Conservation (phyloP, 1,140 invertebrate species). For the Bombus breviceps region DNA sequence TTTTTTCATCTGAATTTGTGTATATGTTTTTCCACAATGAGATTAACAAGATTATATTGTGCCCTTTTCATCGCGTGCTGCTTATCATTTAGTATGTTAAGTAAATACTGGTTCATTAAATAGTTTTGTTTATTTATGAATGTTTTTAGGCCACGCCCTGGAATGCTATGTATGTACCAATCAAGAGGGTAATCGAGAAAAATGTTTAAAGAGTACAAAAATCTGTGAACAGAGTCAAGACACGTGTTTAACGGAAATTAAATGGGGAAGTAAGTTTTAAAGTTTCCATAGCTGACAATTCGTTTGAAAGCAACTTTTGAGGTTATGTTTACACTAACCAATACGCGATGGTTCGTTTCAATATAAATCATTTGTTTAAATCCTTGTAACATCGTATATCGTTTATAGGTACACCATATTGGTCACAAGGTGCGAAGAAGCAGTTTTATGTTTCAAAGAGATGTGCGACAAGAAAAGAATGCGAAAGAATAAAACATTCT, state of each 20-base stretch:
- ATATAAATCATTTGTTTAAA: background rate
- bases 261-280: constrained; percentile 91
- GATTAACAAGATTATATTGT: constrained; percentile 23
- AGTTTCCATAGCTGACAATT: background rate
- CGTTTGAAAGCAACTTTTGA: constrained; percentile 25
- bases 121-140: background rate
- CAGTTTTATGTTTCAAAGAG: constrained; percentile 97
- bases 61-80: constrained; percentile 5
- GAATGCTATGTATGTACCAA: constrained; percentile 98
- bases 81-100: constrained; percentile 48
- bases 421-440: constrained; percentile 95
- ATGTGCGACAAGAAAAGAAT: constrained; percentile 92
- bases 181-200: constrained; percentile 96
- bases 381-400: background rate
- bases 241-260: constrained; percentile 93
- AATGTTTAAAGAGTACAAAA: constrained; percentile 96
- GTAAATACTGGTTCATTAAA: background rate
- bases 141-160: constrained; percentile 85
- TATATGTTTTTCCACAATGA: background rate
- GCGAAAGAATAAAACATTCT: constrained; percentile 86
- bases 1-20: background rate
- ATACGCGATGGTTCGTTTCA: background rate
- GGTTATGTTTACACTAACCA: constrained; percentile 55
- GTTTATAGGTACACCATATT: constrained; percentile 92
- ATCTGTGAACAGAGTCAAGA: constrained; percentile 95